Percentiles rank a stretch among this genome's conserved stretches.
These are phyloP conservation scores for Stegostoma tigrinum DNA, from an alignment of 2,113 vertebrate genomes.

Conservation along the genomic window DNA sequence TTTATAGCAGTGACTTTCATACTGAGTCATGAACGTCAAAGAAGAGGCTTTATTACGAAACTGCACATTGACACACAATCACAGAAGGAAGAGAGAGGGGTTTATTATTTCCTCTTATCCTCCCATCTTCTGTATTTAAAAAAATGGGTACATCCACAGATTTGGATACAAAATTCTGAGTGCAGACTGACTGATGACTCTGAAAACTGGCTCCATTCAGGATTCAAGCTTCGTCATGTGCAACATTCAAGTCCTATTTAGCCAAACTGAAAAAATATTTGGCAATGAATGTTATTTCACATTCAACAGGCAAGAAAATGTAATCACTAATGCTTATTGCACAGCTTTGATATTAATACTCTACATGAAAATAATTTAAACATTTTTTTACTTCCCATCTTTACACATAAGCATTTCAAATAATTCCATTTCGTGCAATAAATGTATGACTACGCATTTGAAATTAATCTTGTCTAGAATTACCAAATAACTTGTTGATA, in stretches of 20 bases:
- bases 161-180: neutral
- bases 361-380: neutral
- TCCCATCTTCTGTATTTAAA: neutral
- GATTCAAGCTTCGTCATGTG: neutral
- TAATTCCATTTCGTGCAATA: neutral
- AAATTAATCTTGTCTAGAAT: constrained; percentile 5
- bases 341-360: neutral
- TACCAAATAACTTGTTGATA: neutral
- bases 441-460: neutral
- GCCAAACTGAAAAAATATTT: neutral
- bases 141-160: neutral
- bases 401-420: neutral
- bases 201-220: neutral
- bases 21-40: neutral
- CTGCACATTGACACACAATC: neutral
- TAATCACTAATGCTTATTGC: neutral
- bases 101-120: neutral
- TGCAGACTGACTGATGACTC: neutral
- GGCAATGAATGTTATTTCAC: neutral
- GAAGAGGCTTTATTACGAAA: neutral
- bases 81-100: neutral
- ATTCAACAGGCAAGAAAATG: neutral
- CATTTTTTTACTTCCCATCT: neutral
- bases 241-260: neutral
- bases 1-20: neutral